A percentile compares a stretch with the other conserved stretches of the same genome.
phyloP scores from a whole-genome alignment of 2,113 vertebrate genomes.

The Alligator mississippiensis region DNA sequence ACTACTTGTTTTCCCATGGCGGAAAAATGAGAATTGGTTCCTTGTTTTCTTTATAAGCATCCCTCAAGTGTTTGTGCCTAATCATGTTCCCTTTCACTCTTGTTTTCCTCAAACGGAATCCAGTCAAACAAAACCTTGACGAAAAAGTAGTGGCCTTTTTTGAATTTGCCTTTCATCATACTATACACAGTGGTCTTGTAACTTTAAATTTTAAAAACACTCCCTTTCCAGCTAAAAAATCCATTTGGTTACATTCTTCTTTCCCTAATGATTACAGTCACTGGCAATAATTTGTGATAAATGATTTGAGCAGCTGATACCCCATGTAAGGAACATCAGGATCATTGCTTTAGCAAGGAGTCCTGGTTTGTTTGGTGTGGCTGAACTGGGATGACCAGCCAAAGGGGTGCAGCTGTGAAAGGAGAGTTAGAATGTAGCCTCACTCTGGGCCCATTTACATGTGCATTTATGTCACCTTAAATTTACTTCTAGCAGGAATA shows the following conservation, averaged over 20 bases:
- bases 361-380: not conserved
- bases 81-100: conserved; percentile 30
- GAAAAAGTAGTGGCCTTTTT: not conserved
- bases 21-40: not conserved
- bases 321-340: not conserved
- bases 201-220: not conserved
- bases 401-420: not conserved
- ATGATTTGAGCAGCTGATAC: not conserved
- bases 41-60: not conserved
- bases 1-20: not conserved
- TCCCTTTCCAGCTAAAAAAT: not conserved
- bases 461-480: no score
- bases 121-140: conserved; percentile 28
- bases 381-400: not conserved
- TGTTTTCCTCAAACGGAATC: conserved; percentile 14
- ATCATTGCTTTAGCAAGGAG: not conserved
- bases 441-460: no score
- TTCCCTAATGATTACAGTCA: conserved; percentile 7
- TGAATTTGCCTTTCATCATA: conserved; percentile 31
- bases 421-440: no score
- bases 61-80: not conserved
- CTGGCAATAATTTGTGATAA: not conserved
- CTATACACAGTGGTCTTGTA: not conserved
- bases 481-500: no score
- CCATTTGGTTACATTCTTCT: not conserved